Evolutionary conservation across 1,140 invertebrate genomes (phyloP), one percentile per base, ranked within the genome.

Genomic region (Aplysia californica): DNA sequence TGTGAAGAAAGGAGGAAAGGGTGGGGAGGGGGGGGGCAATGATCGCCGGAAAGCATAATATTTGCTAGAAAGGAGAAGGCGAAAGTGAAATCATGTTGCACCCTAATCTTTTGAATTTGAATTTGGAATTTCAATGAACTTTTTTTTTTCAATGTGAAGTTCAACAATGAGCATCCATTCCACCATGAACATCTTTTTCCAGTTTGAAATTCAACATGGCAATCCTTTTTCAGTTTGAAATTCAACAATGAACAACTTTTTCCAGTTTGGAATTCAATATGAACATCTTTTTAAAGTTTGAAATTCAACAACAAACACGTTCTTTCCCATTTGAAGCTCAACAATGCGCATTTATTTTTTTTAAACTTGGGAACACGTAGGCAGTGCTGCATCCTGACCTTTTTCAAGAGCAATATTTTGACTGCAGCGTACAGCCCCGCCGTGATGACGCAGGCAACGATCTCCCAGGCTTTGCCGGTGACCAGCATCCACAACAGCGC

Each of bases 401-500:
- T 10, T 15, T 10, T 15, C n/a, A 15, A 50, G 44, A 10, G 44
- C n/a, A 10, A n/a, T 50, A n/a, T 50, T n/a, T n/a, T 50, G n/a
- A n/a, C 10, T 50, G 44, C 44, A 15, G n/a, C 44, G n/a, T 10
- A 50, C 10, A 50, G 10, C 44, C n/a, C 44, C 10, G 44, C n/a
- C 10, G 44, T 50, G n/a, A 15, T 10, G n/a, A 50, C 10, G 10
- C 44, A 15, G 44, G 44, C 44, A 50, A 15, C 10, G 44, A 50
- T n/a, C n/a, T 50, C 44, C 44, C 44, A 10, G n/a, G 10, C n/a
- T 15, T 87, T 87, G 10, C 85, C 86, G 0, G 86, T 86, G 18
- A 83, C 73, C 50, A 86, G 82, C 59, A 83, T 84, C 86, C 86
- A 87, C 29, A 85, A 65, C 31, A 86, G 69, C 18, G 59, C 68